Base-by-base conservation (phyloP, 2,113 vertebrate genomes). In the Zosterops hypoxanthus region DNA sequence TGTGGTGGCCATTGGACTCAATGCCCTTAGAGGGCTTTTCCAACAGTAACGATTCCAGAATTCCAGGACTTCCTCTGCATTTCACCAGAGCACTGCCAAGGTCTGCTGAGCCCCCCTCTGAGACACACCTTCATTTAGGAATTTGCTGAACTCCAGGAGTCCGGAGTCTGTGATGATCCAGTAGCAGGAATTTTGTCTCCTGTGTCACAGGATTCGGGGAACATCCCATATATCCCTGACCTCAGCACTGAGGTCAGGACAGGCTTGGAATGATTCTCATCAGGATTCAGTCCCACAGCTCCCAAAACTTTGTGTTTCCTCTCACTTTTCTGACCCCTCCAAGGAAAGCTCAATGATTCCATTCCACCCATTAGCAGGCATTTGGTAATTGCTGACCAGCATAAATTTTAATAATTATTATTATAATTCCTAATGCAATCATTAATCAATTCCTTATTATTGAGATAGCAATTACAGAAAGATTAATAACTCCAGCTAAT, bases 401-500 rank as follows among this genome's bases (percentile, higher is more conserved):
- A 94, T 94, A 94, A 95, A 95, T 96, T 94, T 92, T 83, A 86
- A 90, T 95, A 93, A 94, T 94, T 8, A 95, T 93, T 90, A 83
- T 93, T 96, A 66, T 36, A 94, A 94, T 94, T 90, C 64, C 66
- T 70, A 88, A 73, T 44, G 39, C 39, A 81, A 49, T 41, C 94
- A 92, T 96, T 83, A 80, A 96, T 97, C 94, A 96, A 88, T 83
- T 80, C 49, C 52, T 82, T 90, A 88, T 86, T 70, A 73, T 86
- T 83, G 90, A 88, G 90, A 82, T 93, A 82, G 83, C 50, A 88
- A 71, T 96, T 94, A 52, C 33, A 44, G 57, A 39, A 90, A 92
- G 92, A 95, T 90, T 75, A 94, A 92, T 95, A 90, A 47, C 82
- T 70, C 25, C 79, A 68, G 60, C 39, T 96, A 88, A 86, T 71